Percentiles rank a stretch among this genome's conserved stretches.
Evolutionary conservation across 2,113 vertebrate genomes (phyloP).

Genomic region (Hippoglossus stenolepis): DNA sequence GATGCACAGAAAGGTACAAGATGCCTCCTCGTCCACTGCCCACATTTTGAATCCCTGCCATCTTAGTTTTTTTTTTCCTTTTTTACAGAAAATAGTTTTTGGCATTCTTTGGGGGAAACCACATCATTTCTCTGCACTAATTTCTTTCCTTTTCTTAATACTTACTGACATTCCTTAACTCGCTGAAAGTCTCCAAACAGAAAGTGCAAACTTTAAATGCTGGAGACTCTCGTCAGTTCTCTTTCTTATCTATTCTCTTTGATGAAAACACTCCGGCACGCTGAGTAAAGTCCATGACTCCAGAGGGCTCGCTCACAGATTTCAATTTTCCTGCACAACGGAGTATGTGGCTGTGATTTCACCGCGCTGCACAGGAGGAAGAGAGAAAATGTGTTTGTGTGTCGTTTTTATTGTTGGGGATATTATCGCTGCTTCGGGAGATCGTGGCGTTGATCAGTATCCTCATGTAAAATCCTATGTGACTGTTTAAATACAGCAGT

Average conservation of each 20-base stretch:
- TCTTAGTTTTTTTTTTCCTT: conserved; percentile 8
- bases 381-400: background rate
- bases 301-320: conserved; percentile 30
- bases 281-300: conserved; percentile 28
- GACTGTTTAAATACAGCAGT: background rate
- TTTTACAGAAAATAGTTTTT: conserved; percentile 32
- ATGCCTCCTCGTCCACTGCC: conserved; percentile 40
- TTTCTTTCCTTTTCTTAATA: conserved; percentile 47
- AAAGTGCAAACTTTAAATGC: conserved; percentile 44
- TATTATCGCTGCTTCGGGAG: background rate
- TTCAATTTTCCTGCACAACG: conserved; percentile 38
- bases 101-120: conserved; percentile 18
- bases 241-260: conserved; percentile 44
- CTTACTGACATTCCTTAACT: conserved; percentile 42
- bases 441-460: background rate
- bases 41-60: conserved; percentile 46
- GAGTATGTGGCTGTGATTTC: conserved; percentile 3
- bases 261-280: conserved; percentile 32
- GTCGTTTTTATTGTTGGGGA: background rate
- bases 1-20: conserved; percentile 38
- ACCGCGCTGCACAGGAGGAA: conserved; percentile 9
- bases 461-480: background rate
- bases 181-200: conserved; percentile 2
- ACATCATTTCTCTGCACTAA: conserved; percentile 1
- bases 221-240: conserved; percentile 14